Conservation (phyloP, 2,888 invertebrate species). For the Meteorus colon region DNA sequence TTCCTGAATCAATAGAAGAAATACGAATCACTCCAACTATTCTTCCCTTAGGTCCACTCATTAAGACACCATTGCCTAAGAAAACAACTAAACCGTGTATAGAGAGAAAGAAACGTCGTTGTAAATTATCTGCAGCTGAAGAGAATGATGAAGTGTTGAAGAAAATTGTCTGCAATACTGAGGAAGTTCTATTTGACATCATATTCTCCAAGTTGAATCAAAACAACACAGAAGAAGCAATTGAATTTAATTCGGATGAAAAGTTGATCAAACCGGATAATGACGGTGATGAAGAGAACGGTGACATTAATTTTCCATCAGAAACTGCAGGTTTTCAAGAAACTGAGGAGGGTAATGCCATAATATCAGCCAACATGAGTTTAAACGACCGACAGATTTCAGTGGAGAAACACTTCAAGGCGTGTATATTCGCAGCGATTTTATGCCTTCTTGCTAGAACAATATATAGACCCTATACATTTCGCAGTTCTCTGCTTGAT, state of each 20-base stretch:
- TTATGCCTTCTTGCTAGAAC: slow-evolving; percentile 65
- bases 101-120: slow-evolving; percentile 56
- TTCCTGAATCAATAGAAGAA: slow-evolving; percentile 53
- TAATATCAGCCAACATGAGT: slow-evolving; percentile 58
- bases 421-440: slow-evolving; percentile 64
- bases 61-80: slow-evolving; percentile 61
- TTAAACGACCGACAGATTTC: slow-evolving; percentile 53
- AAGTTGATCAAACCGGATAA: neutral
- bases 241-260: slow-evolving; percentile 16
- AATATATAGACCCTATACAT: slow-evolving; percentile 53
- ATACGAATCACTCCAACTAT: slow-evolving; percentile 57
- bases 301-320: slow-evolving; percentile 29
- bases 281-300: slow-evolving; percentile 17
- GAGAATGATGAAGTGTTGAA: slow-evolving; percentile 53
- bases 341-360: slow-evolving; percentile 55
- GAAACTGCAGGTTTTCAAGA: slow-evolving; percentile 57
- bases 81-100: slow-evolving; percentile 52
- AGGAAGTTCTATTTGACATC: slow-evolving; percentile 64
- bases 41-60: slow-evolving; percentile 65
- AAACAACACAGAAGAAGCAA: slow-evolving; percentile 8
- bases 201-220: slow-evolving; percentile 58
- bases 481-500: slow-evolving; percentile 59
- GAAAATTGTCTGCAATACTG: slow-evolving; percentile 60
- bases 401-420: slow-evolving; percentile 60
- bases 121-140: slow-evolving; percentile 51